Conservation (phyloP, 2,797 vertebrate genomes). For the Nyctibius grandis region DNA sequence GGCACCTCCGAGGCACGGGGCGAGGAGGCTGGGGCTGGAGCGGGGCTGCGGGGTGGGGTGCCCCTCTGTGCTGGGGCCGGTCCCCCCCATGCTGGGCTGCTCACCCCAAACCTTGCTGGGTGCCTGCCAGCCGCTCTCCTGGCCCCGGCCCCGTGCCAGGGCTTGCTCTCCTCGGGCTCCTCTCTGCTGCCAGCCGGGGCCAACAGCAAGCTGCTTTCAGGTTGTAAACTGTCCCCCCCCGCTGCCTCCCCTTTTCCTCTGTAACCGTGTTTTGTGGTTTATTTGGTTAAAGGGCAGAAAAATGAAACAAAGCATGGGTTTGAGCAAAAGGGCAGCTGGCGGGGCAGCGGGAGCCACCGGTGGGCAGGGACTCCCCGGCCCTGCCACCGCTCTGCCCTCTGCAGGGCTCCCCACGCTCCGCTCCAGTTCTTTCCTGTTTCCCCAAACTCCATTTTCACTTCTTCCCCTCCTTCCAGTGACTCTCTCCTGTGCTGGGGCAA, state of each 20-base stretch:
- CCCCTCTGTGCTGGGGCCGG: fast-evolving
- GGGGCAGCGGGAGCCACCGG: background rate
- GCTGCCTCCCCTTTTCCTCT: background rate
- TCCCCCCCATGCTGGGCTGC: background rate
- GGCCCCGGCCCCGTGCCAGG: fast-evolving
- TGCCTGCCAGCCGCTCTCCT: background rate
- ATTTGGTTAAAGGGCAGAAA: background rate
- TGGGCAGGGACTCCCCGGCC: background rate
- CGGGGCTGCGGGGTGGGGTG: background rate
- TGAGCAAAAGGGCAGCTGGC: background rate
- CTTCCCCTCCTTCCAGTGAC: background rate
- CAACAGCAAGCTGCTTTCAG: background rate
- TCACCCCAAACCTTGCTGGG: background rate
- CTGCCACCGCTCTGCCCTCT: background rate
- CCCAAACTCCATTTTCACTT: background rate
- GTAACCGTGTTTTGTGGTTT: background rate
- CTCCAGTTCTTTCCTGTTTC: background rate
- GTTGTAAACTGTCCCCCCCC: fast-evolving
- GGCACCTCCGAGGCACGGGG: background rate
- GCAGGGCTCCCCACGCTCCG: fast-evolving
- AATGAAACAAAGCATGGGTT: background rate
- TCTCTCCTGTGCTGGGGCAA: fast-evolving
- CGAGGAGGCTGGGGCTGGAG: background rate
- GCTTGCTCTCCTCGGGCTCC: background rate
- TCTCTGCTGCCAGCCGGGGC: background rate